Conservation (phyloP, 2,888 invertebrate genomes). For the Sipha maydis region DNA sequence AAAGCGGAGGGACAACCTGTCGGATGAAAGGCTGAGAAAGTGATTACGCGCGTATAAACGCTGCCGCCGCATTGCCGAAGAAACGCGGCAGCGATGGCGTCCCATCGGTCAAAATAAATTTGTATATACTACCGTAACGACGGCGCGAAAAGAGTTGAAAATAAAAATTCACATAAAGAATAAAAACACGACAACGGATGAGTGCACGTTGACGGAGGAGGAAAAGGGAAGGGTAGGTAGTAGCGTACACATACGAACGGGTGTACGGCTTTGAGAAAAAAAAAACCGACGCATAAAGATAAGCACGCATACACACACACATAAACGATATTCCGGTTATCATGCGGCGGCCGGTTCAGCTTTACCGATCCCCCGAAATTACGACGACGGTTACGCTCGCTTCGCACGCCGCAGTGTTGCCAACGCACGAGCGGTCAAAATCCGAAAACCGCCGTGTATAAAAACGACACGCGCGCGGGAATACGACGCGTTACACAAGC, state of each 20-base stretch:
- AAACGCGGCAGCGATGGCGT: neutral
- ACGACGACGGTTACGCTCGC: conserved; percentile 49
- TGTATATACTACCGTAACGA: too few relatives aligned
- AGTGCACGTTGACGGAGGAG: neutral
- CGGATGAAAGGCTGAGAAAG: conserved; percentile 45
- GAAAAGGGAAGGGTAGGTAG: neutral
- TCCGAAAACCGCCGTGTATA: neutral
- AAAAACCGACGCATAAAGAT: conserved; percentile 49
- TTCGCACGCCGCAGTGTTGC: conserved; percentile 49
- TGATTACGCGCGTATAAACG: conserved; percentile 26
- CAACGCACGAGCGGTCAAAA: conserved; percentile 34
- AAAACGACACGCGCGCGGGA: neutral
- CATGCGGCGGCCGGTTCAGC: conserved; percentile 40
- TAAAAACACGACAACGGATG: neutral
- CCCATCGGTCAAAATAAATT: neutral
- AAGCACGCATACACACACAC: conserved; percentile 18
- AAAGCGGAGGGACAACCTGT: conserved; percentile 56
- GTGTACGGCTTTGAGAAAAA: neutral
- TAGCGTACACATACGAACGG: too few relatives aligned
- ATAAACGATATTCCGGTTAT: conserved; percentile 42
- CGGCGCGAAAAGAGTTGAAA: neutral
- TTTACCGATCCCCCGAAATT: conserved; percentile 54
- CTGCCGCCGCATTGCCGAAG: neutral
- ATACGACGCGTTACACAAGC: neutral
- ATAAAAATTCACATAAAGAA: neutral